Conservation (phyloP, 2,888 invertebrate species). For the Lasioglossum marginatum region DNA sequence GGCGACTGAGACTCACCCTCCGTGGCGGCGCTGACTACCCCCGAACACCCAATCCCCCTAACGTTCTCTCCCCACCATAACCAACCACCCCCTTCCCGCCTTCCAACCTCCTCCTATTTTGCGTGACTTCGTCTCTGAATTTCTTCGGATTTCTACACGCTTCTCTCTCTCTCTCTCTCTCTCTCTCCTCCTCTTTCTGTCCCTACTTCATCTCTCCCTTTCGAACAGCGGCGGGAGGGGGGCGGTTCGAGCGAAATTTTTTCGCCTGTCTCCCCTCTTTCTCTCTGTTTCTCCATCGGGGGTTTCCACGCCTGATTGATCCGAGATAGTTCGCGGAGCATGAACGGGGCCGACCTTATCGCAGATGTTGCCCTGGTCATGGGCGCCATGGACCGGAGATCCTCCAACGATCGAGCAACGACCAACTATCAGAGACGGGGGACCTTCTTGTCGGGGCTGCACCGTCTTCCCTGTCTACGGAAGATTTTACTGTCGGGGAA, state of each 20-base stretch:
- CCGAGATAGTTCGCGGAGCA: conserved; percentile 5
- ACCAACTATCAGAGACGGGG: not conserved
- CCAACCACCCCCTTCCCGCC: conserved; percentile 3
- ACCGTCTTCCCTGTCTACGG: not conserved
- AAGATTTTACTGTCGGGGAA: not conserved
- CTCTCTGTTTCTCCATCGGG: not conserved
- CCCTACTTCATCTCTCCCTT: not conserved
- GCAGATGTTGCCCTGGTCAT: conserved; percentile 8
- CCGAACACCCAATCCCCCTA: conserved; percentile 38
- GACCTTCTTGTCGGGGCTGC: not conserved
- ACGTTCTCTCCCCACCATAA: conserved; percentile 5
- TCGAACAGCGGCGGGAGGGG: not conserved
- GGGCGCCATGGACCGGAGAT: conserved; percentile 1
- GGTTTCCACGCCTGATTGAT: not conserved
- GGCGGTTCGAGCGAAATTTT: not conserved
- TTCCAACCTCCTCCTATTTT: not conserved
- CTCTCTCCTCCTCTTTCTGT: not conserved
- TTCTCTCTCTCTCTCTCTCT: not conserved
- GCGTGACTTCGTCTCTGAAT: conserved; percentile 28
- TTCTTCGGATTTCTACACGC: conserved; percentile 14
- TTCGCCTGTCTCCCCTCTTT: not conserved
- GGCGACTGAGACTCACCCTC: conserved; percentile 76
- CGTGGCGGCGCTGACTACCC: conserved; percentile 76
- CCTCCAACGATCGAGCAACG: not conserved
- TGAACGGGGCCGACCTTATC: conserved; percentile 15